A percentile compares a stretch with the other conserved stretches of the same genome.
phyloP scores from a whole-genome alignment of 2,888 invertebrate species.

The Orchestes rusci region DNA sequence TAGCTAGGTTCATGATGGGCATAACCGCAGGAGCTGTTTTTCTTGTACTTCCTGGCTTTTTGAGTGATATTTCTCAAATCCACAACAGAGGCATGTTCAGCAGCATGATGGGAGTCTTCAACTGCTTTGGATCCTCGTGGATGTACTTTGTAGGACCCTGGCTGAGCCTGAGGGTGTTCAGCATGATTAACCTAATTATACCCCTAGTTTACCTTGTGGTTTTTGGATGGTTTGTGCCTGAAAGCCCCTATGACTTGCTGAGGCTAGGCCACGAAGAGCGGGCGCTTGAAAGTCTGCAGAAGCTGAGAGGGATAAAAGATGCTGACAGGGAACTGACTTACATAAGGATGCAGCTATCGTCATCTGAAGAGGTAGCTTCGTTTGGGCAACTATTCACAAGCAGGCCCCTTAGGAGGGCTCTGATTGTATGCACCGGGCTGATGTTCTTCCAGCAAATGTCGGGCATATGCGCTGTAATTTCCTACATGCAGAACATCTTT shows the following conservation, averaged over 20 bases:
- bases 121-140: conserved; percentile 27
- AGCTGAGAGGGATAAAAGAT: conserved; percentile 19
- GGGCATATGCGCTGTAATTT: conserved; percentile 72
- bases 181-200: conserved; percentile 27
- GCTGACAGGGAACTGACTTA: conserved; percentile 14
- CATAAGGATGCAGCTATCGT: not conserved
- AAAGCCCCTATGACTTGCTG: conserved; percentile 31
- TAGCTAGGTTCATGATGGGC: conserved; percentile 51
- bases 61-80: conserved; percentile 76
- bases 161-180: conserved; percentile 26
- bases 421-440: conserved; percentile 62
- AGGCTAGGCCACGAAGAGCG: conserved; percentile 48
- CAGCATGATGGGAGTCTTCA: conserved; percentile 41
- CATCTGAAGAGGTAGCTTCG: conserved; percentile 18
- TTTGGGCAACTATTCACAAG: conserved; percentile 18
- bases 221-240: conserved; percentile 28
- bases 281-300: conserved; percentile 50
- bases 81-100: conserved; percentile 66
- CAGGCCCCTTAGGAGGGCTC: conserved; percentile 43
- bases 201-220: conserved; percentile 26
- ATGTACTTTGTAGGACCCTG: conserved; percentile 29
- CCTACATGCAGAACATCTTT: conserved; percentile 67
- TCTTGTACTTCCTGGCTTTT: conserved; percentile 73
- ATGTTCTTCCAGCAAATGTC: conserved; percentile 79
- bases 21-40: conserved; percentile 60